phyloP scores from a whole-genome alignment of 2,113 vertebrate genomes.

The Mesembrinibis cayennensis region DNA sequence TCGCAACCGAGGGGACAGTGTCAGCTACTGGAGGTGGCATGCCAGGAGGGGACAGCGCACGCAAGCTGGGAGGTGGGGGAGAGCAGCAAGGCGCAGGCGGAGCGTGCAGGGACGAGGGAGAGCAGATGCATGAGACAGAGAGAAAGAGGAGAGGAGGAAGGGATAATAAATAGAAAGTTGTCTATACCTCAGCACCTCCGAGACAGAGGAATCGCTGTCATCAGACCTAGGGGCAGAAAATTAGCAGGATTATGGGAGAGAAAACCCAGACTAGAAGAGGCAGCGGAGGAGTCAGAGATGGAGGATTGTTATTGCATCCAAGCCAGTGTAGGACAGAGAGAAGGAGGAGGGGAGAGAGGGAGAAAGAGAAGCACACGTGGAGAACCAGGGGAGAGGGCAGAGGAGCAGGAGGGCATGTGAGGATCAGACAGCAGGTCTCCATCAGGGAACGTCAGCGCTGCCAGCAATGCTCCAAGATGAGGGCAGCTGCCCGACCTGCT shows the following conservation, averaged over 20 bases:
- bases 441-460: not conserved
- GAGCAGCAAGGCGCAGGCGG: slow-evolving; percentile 30
- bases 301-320: slow-evolving; percentile 65
- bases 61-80: not conserved
- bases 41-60: not conserved
- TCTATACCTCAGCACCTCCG: slow-evolving; percentile 99
- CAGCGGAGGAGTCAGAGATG: slow-evolving; percentile 43
- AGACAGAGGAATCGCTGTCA: slow-evolving; percentile 99
- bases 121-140: not conserved
- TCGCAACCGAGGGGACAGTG: not conserved
- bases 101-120: slow-evolving; percentile 14
- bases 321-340: slow-evolving; percentile 33
- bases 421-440: slow-evolving; percentile 27
- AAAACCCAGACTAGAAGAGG: slow-evolving; percentile 56
- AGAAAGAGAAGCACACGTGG: not conserved
- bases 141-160: slow-evolving; percentile 18
- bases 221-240: slow-evolving; percentile 99
- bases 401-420: not conserved
- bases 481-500: not conserved
- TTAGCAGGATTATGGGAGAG: slow-evolving; percentile 88
- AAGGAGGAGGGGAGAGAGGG: not conserved
- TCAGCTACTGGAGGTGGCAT: not conserved
- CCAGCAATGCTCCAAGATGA: not conserved
- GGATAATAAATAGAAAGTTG: slow-evolving; percentile 79
- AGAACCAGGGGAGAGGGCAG: not conserved